Conservation (phyloP, 2,113 vertebrate species). For the Campylomormyrus tamandua region DNA sequence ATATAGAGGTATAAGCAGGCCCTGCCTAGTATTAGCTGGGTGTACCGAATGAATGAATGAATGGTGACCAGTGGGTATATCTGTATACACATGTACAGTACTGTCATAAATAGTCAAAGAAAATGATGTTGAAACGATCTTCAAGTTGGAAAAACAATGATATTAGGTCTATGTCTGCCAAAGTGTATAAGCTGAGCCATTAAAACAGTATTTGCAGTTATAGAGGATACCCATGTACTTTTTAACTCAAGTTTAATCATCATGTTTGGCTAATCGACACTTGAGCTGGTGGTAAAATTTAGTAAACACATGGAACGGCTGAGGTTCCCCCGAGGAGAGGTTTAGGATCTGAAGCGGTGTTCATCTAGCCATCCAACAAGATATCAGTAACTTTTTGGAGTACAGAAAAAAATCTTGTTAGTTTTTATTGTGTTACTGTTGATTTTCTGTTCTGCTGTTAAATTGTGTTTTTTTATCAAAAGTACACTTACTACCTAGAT, state of each 20-base stretch:
- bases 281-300: not conserved
- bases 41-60: not conserved
- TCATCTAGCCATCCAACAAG: not conserved
- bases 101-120: not conserved
- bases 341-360: not conserved
- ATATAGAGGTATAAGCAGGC: not conserved
- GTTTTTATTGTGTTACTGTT: not conserved
- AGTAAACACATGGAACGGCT: not conserved
- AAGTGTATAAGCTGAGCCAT: not conserved
- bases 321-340: not conserved
- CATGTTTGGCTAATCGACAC: not conserved
- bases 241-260: not conserved
- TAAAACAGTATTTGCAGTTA: not conserved
- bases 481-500: not conserved
- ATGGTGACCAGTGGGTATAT: not conserved
- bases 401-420: not conserved
- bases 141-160: not conserved
- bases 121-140: not conserved
- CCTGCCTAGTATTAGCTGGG: not conserved
- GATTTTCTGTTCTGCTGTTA: not conserved
- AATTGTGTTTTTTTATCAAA: not conserved
- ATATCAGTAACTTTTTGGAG: not conserved
- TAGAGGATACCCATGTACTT: not conserved
- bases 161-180: not conserved
- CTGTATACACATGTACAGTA: not conserved